A percentile compares a stretch with the other conserved stretches of the same genome.
These are phyloP conservation scores for Sebastes minor DNA, from an alignment of 2,797 vertebrate genomes.

Conservation along the genomic window DNA sequence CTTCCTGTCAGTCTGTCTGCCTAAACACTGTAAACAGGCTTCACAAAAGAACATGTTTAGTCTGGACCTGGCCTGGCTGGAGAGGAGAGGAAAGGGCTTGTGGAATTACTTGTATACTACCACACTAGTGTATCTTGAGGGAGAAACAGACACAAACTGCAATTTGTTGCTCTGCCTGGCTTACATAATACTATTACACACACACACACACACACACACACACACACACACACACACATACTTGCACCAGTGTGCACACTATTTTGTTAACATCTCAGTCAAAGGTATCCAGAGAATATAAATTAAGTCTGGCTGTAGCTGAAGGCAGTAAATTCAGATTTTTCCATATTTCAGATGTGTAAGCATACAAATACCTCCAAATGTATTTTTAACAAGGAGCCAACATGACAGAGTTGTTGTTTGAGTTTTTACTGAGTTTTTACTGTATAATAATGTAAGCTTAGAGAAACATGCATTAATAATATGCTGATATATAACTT, in stretches of 20 bases:
- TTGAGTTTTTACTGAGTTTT: not conserved
- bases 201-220: not conserved
- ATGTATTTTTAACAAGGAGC: conserved; percentile 24
- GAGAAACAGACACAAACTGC: conserved; percentile 26
- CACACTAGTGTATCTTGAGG: conserved; percentile 8
- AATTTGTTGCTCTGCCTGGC: conserved; percentile 18
- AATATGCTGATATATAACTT: conserved; percentile 15
- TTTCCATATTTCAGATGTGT: conserved; percentile 21
- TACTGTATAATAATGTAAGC: not conserved
- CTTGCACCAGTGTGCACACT: not conserved
- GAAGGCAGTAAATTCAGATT: conserved; percentile 3
- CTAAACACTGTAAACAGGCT: conserved; percentile 61
- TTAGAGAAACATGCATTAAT: conserved; percentile 19
- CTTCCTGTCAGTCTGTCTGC: conserved; percentile 63
- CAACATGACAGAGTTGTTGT: conserved; percentile 8
- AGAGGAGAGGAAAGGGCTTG: conserved; percentile 16
- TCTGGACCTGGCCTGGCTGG: conserved; percentile 43
- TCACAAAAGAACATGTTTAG: conserved; percentile 62
- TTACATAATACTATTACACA: conserved; percentile 9
- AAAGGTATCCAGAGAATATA: conserved; percentile 22
- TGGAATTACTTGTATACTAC: conserved; percentile 27
- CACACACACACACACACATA: not conserved
- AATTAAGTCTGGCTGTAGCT: conserved; percentile 33
- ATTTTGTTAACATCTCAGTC: conserved; percentile 36
- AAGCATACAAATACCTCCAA: conserved; percentile 8